Conservation (phyloP, 2,888 invertebrate species). For the Empis livida region DNA sequence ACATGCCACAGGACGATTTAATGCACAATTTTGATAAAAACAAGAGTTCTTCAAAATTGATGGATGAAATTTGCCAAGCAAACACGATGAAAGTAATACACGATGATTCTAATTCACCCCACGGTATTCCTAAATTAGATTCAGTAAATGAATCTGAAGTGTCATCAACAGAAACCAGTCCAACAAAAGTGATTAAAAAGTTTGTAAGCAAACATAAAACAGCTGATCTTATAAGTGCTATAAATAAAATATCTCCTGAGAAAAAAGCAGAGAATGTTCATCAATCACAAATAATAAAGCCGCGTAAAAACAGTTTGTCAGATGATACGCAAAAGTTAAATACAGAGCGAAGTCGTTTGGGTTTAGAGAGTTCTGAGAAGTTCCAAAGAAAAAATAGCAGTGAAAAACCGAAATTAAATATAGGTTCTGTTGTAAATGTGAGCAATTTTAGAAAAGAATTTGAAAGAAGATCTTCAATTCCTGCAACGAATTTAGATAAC, state of each 20-base stretch:
- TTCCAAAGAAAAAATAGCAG: slow-evolving; percentile 43
- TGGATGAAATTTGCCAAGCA: slow-evolving; percentile 7
- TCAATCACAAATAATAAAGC: slow-evolving; percentile 11
- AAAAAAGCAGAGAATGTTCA: slow-evolving; percentile 10
- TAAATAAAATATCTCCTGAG: slow-evolving; percentile 21
- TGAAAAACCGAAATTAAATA: slow-evolving; percentile 64
- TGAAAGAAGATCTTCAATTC: slow-evolving; percentile 60
- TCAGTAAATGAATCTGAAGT: slow-evolving; percentile 16
- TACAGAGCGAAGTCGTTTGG: slow-evolving; percentile 48
- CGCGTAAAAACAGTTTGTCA: slow-evolving; percentile 32
- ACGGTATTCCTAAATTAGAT: background rate
- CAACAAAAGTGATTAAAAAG: slow-evolving; percentile 34
- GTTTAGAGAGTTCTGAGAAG: slow-evolving; percentile 56
- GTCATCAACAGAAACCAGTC: slow-evolving; percentile 28
- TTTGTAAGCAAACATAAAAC: slow-evolving; percentile 36
- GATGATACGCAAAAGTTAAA: slow-evolving; percentile 36
- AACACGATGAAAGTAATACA: background rate
- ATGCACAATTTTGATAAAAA: slow-evolving; percentile 2
- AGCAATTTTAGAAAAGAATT: slow-evolving; percentile 79
- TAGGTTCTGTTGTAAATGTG: slow-evolving; percentile 70
- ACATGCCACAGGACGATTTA: slow-evolving; percentile 9
- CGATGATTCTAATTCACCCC: background rate
- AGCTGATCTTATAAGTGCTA: slow-evolving; percentile 32
- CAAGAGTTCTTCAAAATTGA: slow-evolving; percentile 23
- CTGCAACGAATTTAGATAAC: too few relatives aligned